phyloP scores from a whole-genome alignment of 2,113 vertebrate species.

The Phylloscopus whistleri region DNA sequence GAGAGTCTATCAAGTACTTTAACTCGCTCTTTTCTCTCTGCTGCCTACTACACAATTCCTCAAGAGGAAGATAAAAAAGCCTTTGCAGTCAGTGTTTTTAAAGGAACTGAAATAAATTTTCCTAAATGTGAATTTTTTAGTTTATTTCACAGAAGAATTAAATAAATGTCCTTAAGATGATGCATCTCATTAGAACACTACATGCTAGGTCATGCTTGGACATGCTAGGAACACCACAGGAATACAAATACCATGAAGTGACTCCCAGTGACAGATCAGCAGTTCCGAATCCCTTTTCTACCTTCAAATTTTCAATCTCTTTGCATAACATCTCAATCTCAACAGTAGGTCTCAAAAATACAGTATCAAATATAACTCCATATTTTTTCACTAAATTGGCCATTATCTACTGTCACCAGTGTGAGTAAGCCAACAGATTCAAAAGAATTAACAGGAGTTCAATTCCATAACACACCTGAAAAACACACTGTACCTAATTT shows the following conservation, averaged over 20 bases:
- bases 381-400: neutral
- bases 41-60: neutral
- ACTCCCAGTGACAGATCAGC: neutral
- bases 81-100: neutral
- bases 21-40: neutral
- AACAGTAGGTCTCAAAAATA: neutral
- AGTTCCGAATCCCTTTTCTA: neutral
- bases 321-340: neutral
- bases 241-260: neutral
- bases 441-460: neutral
- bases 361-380: rapidly evolving
- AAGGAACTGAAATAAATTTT: neutral
- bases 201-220: neutral
- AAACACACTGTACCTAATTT: neutral
- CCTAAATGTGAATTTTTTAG: neutral
- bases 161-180: neutral
- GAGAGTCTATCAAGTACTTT: neutral
- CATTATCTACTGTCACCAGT: neutral
- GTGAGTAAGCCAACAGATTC: neutral
- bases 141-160: neutral
- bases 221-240: neutral
- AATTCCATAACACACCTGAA: neutral
- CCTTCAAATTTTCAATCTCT: neutral
- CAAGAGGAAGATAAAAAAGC: neutral
- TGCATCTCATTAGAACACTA: neutral